These are phyloP conservation scores for Hetaerina titia DNA, from an alignment of 2,888 invertebrate genomes.

Conservation along the genomic window DNA sequence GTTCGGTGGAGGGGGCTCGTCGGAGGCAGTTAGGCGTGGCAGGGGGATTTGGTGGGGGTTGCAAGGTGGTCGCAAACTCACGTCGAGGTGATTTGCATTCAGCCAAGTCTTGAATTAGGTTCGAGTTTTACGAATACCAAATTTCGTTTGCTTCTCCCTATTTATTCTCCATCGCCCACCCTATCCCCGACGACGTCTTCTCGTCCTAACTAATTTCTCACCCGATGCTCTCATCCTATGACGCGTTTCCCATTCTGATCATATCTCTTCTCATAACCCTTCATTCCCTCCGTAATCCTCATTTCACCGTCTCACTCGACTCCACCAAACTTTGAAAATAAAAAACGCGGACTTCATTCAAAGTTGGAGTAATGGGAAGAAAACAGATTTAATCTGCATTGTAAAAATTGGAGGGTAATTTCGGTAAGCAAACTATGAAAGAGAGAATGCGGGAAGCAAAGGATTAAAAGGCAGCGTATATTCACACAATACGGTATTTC, in stretches of 20 bases:
- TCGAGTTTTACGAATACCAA: slow-evolving; percentile 49
- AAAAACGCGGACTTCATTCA: not conserved
- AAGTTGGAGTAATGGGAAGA: not conserved
- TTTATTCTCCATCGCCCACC: slow-evolving; percentile 13
- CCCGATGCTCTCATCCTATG: not conserved
- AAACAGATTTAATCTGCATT: not conserved
- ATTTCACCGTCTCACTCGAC: not conserved
- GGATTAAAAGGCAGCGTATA: not conserved
- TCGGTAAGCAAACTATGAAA: not conserved
- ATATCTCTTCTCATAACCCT: not conserved
- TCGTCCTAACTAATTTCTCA: slow-evolving; percentile 20
- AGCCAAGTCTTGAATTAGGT: slow-evolving; percentile 47
- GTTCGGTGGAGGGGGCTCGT: not conserved
- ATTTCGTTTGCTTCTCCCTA: not conserved
- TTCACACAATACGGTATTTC: not conserved
- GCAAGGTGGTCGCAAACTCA: slow-evolving; percentile 29
- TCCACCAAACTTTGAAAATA: not conserved
- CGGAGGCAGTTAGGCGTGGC: not conserved
- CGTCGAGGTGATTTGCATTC: slow-evolving; percentile 26
- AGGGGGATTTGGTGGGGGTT: not conserved
- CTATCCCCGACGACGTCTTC: not conserved
- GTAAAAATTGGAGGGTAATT: not conserved
- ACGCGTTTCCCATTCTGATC: not conserved
- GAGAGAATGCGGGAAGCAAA: not conserved
- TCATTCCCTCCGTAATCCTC: slow-evolving; percentile 11